Percentiles rank a stretch among this genome's conserved stretches.
phyloP scores from a whole-genome alignment of 2,113 vertebrate species.

The Cephalopterus ornatus region DNA sequence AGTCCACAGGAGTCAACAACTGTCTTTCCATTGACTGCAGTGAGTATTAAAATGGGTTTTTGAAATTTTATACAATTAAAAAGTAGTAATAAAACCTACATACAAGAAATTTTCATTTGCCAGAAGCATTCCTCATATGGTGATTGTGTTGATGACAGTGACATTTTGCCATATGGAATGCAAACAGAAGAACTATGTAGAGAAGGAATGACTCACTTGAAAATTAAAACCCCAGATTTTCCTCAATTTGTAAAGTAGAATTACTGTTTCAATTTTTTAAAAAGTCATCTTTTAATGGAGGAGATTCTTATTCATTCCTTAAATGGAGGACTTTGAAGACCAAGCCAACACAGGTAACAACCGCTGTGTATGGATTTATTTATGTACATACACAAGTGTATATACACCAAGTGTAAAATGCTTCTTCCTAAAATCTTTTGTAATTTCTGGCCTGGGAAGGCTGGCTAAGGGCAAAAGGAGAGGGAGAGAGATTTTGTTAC shows the following conservation, averaged over 20 bases:
- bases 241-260: neutral
- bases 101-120: neutral
- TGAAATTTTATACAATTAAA: neutral
- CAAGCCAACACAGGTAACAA: neutral
- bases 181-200: neutral
- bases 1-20: neutral
- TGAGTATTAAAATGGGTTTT: neutral
- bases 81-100: neutral
- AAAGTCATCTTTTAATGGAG: neutral
- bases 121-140: neutral
- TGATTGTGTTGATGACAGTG: neutral
- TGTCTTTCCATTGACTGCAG: neutral
- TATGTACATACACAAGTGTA: neutral
- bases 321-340: neutral
- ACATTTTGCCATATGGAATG: neutral
- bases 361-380: neutral
- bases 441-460: neutral
- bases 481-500: conserved; percentile 55
- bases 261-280: neutral
- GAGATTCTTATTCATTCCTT: neutral
- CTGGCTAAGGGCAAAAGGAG: conserved; percentile 30
- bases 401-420: neutral
- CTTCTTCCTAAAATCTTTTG: neutral
- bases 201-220: neutral
- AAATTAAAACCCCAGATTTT: neutral